A percentile compares a stretch with the other conserved stretches of the same genome.
Evolutionary conservation across 2,797 vertebrate genomes (phyloP).

Genomic region (Dryobates pubescens): DNA sequence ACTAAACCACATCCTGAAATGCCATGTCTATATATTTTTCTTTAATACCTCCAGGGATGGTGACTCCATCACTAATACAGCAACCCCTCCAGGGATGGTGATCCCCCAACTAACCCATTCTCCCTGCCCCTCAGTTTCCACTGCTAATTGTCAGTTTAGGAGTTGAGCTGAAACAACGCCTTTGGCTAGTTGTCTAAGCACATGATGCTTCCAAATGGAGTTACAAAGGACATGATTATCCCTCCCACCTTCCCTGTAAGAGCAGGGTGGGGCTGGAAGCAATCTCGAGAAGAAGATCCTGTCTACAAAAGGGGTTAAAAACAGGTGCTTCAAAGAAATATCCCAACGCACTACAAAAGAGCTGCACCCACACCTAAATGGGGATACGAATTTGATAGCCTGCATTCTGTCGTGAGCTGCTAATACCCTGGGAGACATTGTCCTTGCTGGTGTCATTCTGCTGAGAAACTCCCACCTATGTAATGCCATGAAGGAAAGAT

Average conservation of each 20-base stretch:
- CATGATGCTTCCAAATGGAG: neutral
- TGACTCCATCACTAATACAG: too few species aligned
- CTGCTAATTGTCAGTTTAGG: neutral
- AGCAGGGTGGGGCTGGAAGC: fast-evolving
- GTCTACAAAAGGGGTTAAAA: neutral
- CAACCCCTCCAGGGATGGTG: too few species aligned
- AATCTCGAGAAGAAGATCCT: neutral
- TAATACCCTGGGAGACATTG: neutral
- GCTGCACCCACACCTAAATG: neutral
- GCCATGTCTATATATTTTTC: too few species aligned
- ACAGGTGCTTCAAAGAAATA: neutral
- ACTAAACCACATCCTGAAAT: too few species aligned
- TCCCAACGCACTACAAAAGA: neutral
- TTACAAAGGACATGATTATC: neutral
- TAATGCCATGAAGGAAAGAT: neutral
- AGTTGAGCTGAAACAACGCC: neutral
- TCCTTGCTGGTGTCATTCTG: neutral
- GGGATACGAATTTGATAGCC: neutral
- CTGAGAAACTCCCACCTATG: neutral
- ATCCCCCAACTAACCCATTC: neutral
- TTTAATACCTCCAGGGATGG: too few species aligned
- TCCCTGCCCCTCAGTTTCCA: neutral
- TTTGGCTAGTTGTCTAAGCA: neutral
- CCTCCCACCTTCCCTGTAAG: neutral
- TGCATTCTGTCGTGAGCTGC: neutral